Conservation (phyloP, 2,113 vertebrate genomes). For the Apistogramma diplotaenia region DNA sequence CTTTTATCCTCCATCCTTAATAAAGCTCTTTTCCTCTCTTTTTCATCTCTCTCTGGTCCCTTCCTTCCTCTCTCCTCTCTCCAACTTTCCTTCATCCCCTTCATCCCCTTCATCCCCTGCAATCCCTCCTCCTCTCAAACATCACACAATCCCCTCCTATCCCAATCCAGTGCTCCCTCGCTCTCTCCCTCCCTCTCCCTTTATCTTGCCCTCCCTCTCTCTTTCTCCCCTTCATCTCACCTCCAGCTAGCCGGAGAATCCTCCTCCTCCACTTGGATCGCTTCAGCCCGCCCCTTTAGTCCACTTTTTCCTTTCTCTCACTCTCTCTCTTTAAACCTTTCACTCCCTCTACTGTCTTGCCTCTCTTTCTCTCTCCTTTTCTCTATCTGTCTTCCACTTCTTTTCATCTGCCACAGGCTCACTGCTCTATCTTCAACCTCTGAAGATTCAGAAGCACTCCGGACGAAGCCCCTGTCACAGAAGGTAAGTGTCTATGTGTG, state of each 20-base stretch:
- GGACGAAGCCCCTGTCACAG: slow-evolving; percentile 57
- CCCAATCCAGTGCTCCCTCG: slow-evolving; percentile 58
- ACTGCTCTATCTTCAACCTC: slow-evolving; percentile 35
- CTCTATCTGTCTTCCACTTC: slow-evolving; percentile 48
- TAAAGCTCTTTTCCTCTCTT: background rate
- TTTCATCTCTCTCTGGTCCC: background rate
- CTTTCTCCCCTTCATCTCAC: slow-evolving; percentile 76
- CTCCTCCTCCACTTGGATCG: slow-evolving; percentile 48
- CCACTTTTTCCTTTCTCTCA: slow-evolving; percentile 55
- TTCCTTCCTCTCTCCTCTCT: slow-evolving; percentile 13
- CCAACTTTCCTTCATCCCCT: slow-evolving; percentile 35
- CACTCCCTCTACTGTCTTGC: slow-evolving; percentile 35
- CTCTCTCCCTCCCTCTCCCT: slow-evolving; percentile 51
- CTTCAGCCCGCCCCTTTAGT: slow-evolving; percentile 39
- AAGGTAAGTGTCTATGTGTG: slow-evolving; percentile 45
- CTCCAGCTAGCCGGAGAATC: slow-evolving; percentile 65
- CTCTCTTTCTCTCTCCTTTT: slow-evolving; percentile 52
- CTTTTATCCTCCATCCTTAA: background rate
- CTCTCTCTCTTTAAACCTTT: slow-evolving; percentile 35
- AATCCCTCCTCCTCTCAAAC: slow-evolving; percentile 51
- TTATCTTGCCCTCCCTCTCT: slow-evolving; percentile 57
- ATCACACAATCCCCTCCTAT: slow-evolving; percentile 70
- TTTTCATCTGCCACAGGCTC: slow-evolving; percentile 40
- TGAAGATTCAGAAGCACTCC: slow-evolving; percentile 52
- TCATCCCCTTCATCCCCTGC: slow-evolving; percentile 28